Percentiles rank a stretch among this genome's conserved stretches.
phyloP scores from a whole-genome alignment of 2,113 vertebrate genomes.

The Corythaixoides concolor region DNA sequence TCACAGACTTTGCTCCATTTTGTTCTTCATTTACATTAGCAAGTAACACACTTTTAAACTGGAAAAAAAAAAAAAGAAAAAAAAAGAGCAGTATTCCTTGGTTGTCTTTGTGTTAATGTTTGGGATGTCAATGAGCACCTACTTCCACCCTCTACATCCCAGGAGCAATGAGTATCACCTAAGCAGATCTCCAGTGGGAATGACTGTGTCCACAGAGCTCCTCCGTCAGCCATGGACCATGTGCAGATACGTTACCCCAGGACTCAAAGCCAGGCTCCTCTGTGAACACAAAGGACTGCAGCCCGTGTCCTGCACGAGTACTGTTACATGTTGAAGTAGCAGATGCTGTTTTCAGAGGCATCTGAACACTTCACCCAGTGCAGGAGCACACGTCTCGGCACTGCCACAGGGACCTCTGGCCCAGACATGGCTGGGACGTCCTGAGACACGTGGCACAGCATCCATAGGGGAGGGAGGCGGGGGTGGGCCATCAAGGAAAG shows the following conservation, averaged over 20 bases:
- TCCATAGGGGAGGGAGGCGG: background rate
- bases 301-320: fast-evolving
- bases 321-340: background rate
- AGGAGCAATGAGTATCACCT: background rate
- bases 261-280: background rate
- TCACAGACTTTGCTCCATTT: background rate
- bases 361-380: background rate
- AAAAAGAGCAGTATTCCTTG: background rate
- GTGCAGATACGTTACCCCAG: background rate
- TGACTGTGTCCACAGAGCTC: background rate
- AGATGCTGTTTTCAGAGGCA: background rate
- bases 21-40: slow-evolving; percentile 27
- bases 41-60: background rate
- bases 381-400: fast-evolving
- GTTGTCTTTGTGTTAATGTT: background rate
- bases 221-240: background rate
- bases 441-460: background rate
- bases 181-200: background rate
- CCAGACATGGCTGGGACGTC: background rate
- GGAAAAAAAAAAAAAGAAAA: background rate
- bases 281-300: background rate
- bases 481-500: background rate
- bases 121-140: background rate
- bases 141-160: background rate
- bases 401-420: background rate